These are phyloP conservation scores for Glaucopsyche alexis DNA, from an alignment of 2,888 invertebrate genomes.

Conservation along the genomic window DNA sequence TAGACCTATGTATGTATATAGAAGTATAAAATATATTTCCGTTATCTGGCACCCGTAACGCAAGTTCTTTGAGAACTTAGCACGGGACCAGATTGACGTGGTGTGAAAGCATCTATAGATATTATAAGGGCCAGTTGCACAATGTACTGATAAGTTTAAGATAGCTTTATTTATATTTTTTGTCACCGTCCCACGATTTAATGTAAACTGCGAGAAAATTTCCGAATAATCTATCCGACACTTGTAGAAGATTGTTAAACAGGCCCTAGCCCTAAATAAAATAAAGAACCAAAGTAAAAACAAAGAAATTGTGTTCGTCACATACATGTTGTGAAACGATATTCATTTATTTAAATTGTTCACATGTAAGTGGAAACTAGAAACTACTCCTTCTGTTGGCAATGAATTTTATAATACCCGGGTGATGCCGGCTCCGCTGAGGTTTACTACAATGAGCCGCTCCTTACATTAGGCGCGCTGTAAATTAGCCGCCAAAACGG, in stretches of 20 bases:
- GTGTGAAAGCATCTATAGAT: too few relatives aligned
- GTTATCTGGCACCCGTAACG: too few relatives aligned
- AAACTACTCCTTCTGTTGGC: constrained; percentile 39
- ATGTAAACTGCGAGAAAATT: too few relatives aligned
- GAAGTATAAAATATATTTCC: too few relatives aligned
- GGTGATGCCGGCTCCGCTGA: constrained; percentile 51
- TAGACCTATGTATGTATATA: too few relatives aligned
- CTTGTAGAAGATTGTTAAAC: background rate
- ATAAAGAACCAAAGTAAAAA: background rate
- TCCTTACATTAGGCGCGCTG: constrained; percentile 66
- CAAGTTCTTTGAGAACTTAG: too few relatives aligned
- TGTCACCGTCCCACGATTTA: too few relatives aligned
- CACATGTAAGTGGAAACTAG: constrained; percentile 55
- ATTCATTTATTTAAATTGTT: constrained; percentile 13
- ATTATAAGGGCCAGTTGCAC: too few relatives aligned
- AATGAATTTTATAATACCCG: constrained; percentile 54
- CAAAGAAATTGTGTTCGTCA: background rate
- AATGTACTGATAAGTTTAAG: too few relatives aligned
- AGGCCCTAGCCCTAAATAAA: background rate
- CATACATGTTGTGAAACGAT: background rate
- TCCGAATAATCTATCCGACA: too few relatives aligned
- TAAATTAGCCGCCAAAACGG: constrained; percentile 75
- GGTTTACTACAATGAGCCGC: constrained; percentile 57
- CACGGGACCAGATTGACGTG: too few relatives aligned
- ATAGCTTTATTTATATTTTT: too few relatives aligned